These are phyloP conservation scores for Passerina amoena DNA, from an alignment of 2,113 vertebrate genomes.

Conservation along the genomic window DNA sequence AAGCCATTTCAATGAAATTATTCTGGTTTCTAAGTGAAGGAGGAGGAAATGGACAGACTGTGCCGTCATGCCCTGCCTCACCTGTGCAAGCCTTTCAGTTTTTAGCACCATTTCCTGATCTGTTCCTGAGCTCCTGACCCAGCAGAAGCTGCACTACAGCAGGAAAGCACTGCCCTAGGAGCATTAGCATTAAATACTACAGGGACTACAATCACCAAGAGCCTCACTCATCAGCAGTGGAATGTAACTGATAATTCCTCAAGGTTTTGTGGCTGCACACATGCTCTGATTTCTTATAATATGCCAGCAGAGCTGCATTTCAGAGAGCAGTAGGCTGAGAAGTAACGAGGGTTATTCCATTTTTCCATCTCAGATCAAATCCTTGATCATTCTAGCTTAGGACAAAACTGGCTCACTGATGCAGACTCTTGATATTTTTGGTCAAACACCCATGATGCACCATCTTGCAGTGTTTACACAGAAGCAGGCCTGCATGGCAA, in stretches of 20 bases:
- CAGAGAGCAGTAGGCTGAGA: not conserved
- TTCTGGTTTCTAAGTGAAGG: not conserved
- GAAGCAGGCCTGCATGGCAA: slow-evolving; percentile 3
- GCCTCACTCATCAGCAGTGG: not conserved
- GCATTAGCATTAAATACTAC: not conserved
- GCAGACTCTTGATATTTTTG: slow-evolving; percentile 7
- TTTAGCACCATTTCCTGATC: not conserved
- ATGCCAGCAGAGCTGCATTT: not conserved
- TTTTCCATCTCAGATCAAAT: not conserved
- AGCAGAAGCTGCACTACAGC: not conserved
- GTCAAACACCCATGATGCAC: slow-evolving; percentile 11
- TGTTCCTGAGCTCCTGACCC: not conserved
- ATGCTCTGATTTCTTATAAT: not conserved
- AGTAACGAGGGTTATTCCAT: not conserved
- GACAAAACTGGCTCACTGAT: not conserved
- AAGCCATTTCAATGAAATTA: not conserved
- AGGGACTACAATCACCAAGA: not conserved
- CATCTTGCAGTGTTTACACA: slow-evolving; percentile 25
- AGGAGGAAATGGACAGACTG: not conserved
- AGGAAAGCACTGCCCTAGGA: not conserved
- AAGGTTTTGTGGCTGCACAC: not conserved
- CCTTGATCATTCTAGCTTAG: not conserved
- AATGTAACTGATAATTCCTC: not conserved
- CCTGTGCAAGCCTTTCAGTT: not conserved
- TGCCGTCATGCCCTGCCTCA: not conserved